A percentile compares a stretch with the other conserved stretches of the same genome.
These are phyloP conservation scores for Amphipoea oculea DNA, from an alignment of 2,888 invertebrate genomes.

Conservation along the genomic window DNA sequence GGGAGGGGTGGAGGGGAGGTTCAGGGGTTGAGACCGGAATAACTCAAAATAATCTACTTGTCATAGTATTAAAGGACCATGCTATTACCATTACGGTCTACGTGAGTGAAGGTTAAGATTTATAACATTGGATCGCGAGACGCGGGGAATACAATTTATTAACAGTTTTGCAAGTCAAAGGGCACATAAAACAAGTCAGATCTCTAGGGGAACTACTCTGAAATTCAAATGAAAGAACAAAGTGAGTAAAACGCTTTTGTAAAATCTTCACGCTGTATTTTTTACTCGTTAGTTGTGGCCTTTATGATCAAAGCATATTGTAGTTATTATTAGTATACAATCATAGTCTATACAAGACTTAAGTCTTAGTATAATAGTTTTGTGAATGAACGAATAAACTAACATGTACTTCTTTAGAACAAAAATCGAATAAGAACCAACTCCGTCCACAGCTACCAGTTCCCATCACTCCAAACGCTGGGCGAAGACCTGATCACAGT, in stretches of 20 bases:
- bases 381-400: neutral
- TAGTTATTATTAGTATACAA: no score
- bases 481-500: slow-evolving; percentile 96
- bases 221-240: slow-evolving; percentile 34
- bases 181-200: slow-evolving; percentile 12
- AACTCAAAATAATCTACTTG: no score
- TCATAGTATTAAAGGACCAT: neutral
- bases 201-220: slow-evolving; percentile 16
- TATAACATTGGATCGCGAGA: slow-evolving; percentile 3
- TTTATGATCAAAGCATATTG: neutral
- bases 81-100: neutral
- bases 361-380: neutral
- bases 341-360: neutral
- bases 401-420: neutral
- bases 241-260: neutral
- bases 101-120: neutral
- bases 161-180: slow-evolving; percentile 48
- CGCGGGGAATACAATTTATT: slow-evolving; percentile 20
- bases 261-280: neutral
- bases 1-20: no score
- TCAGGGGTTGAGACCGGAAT: no score
- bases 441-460: slow-evolving; percentile 91
- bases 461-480: slow-evolving; percentile 95
- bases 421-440: neutral
- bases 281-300: neutral